Base-by-base conservation (phyloP, 1,140 invertebrate species). In the Himalopsyche phryganea region DNA sequence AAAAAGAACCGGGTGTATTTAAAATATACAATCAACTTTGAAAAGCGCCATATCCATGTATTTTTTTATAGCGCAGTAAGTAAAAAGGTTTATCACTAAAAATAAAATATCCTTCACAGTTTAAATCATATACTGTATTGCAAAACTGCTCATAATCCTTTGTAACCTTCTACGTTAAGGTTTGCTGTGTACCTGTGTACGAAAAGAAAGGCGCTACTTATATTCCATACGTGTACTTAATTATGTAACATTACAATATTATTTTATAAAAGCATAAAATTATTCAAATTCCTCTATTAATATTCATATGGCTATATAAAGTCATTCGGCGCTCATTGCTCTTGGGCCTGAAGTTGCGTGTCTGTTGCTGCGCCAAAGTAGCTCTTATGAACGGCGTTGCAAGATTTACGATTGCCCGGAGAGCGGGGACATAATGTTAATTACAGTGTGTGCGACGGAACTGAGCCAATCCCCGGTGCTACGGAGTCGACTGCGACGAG, bases 271-370 rank as follows among this genome's bases (percentile, higher is more conserved):
- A 60, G 47, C 50, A 50, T 57, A 64, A 60, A 53, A 64, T 64
- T 64, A 64, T 64, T 64, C 62, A 57, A 64, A 64, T 60, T 53
- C 17, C 44, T 18, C 40, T 58, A 64, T 64, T 64, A 64, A 60
- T 60, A 64, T 64, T 64, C 62, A 64, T 54, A 54, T 35, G 36
- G 58, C 58, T 50, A 42, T 64, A 64, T 60, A 60, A 44, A 64
- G 53, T 58, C 54, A 60, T 60, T 60, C 58, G 53, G 46, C 50
- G 50, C 58, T 46, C 61, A 51, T 35, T 60, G 53, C 53, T 58
- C 48, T 48, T 46, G 58, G 41, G 19, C 41, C 47, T 38, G 33
- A 9, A 19, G 42, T 35, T 20, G 32, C 32, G 13, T n/a, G 38
- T 15, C 6, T 18, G 33, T 15, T 40, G 53, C 23, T 45, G 14